Evolutionary conservation across 2,888 invertebrate genomes (phyloP).

Genomic region (Brenthis ino): DNA sequence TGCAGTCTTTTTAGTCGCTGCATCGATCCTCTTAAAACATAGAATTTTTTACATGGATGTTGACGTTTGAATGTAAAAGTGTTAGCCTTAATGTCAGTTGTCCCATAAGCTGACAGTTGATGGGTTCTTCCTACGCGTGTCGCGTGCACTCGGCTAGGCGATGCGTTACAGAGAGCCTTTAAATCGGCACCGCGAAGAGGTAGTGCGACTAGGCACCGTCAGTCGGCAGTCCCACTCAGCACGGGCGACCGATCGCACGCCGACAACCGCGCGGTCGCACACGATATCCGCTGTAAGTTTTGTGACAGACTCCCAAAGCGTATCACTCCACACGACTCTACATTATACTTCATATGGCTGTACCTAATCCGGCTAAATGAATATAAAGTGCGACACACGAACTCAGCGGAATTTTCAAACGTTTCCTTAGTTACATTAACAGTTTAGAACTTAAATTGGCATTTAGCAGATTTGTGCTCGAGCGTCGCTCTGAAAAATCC

Average conservation of each 20-base stretch:
- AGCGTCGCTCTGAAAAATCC: constrained; percentile 36
- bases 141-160: constrained; percentile 29
- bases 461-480: constrained; percentile 44
- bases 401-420: constrained; percentile 41
- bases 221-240: constrained; percentile 54
- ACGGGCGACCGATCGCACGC: constrained; percentile 61
- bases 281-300: constrained; percentile 64
- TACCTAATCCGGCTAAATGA: constrained; percentile 23
- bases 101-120: constrained; percentile 3
- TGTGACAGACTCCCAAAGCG: constrained; percentile 58
- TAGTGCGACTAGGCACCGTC: constrained; percentile 29
- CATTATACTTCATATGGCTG: constrained; percentile 10
- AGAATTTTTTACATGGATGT: background rate
- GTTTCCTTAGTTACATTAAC: constrained; percentile 52
- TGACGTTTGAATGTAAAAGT: background rate
- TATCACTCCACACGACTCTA: constrained; percentile 51
- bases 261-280: constrained; percentile 43
- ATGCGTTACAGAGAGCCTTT: constrained; percentile 34
- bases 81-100: background rate
- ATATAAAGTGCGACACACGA: constrained; percentile 29
- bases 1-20: no score
- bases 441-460: constrained; percentile 56
- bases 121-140: constrained; percentile 26
- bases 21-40: background rate
- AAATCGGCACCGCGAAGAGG: constrained; percentile 31